Conservation (phyloP, 2,888 invertebrate genomes). For the Tetheella fluctuosa region DNA sequence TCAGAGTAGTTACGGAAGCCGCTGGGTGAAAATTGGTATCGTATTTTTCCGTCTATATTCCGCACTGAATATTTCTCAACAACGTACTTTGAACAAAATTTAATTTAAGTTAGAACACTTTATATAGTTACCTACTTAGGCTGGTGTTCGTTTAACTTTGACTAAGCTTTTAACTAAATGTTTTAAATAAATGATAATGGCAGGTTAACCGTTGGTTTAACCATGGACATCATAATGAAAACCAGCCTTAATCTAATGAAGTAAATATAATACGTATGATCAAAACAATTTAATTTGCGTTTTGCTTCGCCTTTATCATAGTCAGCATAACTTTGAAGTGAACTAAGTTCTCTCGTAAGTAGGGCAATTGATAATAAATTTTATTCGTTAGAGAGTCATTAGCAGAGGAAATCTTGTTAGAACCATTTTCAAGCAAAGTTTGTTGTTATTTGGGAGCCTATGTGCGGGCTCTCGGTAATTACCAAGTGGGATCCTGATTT, state of each 20-base stretch:
- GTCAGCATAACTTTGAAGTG: constrained; percentile 46
- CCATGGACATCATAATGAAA: neutral
- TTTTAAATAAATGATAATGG: no score
- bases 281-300: constrained; percentile 35
- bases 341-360: constrained; percentile 46
- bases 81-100: no score
- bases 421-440: constrained; percentile 53
- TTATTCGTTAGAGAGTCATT: constrained; percentile 61
- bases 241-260: neutral
- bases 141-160: no score
- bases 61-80: neutral
- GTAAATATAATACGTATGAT: neutral
- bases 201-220: neutral
- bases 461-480: constrained; percentile 54
- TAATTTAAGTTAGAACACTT: no score
- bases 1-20: neutral
- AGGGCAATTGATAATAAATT: constrained; percentile 61
- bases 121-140: no score
- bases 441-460: constrained; percentile 44
- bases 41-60: neutral
- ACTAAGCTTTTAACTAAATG: no score
- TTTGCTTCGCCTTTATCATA: constrained; percentile 46
- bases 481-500: constrained; percentile 31
- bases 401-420: constrained; percentile 47
- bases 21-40: neutral